Conservation (phyloP, 1,140 invertebrate species). For the Centruroides sculpturatus region DNA sequence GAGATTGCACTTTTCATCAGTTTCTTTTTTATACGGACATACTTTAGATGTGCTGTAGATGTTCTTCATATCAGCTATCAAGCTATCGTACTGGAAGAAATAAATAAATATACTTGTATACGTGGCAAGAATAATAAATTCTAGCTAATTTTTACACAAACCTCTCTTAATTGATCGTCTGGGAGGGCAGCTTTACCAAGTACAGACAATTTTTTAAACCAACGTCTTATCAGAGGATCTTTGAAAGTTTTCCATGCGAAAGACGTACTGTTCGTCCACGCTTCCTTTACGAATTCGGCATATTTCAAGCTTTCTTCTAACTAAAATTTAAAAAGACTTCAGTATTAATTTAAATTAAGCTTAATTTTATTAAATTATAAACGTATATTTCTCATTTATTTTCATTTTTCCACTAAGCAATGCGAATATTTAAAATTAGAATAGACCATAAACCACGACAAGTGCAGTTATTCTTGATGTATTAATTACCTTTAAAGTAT, state of each 20-base stretch:
- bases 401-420: no score
- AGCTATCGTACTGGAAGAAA: constrained; percentile 38
- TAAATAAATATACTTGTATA: constrained; percentile 9
- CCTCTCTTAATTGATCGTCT: constrained; percentile 60
- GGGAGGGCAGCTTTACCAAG: constrained; percentile 57
- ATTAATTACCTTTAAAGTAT: no score
- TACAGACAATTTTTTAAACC: constrained; percentile 57
- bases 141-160: not conserved
- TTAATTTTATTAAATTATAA: no score
- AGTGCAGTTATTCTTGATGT: no score
- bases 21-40: constrained; percentile 39
- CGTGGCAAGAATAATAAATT: not conserved
- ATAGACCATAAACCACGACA: no score
- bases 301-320: constrained; percentile 9
- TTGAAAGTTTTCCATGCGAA: constrained; percentile 46
- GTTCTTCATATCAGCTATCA: constrained; percentile 54
- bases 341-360: no score
- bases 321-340: constrained; percentile 1
- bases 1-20: constrained; percentile 43
- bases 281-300: constrained; percentile 22
- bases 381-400: no score
- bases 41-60: constrained; percentile 67
- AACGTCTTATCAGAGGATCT: constrained; percentile 51
- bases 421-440: no score
- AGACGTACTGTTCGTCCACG: constrained; percentile 19